These are phyloP conservation scores for Unio pictorum DNA, from an alignment of 2,888 invertebrate species.

Conservation along the genomic window DNA sequence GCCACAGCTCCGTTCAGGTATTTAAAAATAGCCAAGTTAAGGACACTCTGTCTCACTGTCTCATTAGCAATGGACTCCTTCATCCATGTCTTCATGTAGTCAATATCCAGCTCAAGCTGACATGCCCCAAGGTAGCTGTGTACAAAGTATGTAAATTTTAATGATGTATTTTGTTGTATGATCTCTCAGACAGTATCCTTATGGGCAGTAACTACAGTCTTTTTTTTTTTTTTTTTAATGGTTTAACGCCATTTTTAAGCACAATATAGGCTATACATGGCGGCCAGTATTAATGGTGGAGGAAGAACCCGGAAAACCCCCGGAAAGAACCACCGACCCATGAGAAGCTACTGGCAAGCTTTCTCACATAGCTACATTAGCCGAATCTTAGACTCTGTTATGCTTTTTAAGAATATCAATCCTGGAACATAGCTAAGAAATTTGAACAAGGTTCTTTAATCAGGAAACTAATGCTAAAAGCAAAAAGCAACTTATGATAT, in stretches of 20 bases:
- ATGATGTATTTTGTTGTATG: neutral
- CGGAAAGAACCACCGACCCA: too few species aligned
- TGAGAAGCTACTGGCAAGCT: too few species aligned
- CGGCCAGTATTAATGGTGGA: too few species aligned
- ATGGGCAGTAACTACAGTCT: neutral
- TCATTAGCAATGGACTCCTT: constrained; percentile 44
- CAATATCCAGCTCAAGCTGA: constrained; percentile 65
- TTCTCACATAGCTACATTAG: too few species aligned
- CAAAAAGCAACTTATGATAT: too few species aligned
- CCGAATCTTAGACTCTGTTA: too few species aligned
- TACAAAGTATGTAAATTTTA: constrained; percentile 3
- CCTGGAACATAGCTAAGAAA: neutral
- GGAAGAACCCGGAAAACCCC: too few species aligned
- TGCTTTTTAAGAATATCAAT: too few species aligned
- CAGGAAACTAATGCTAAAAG: neutral
- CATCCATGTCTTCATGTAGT: constrained; percentile 57
- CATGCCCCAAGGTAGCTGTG: constrained; percentile 66
- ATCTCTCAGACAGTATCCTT: neutral
- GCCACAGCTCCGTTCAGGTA: constrained; percentile 59
- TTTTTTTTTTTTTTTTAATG: too few species aligned
- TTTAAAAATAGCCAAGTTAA: constrained; percentile 62
- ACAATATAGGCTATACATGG: too few species aligned
- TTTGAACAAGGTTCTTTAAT: neutral
- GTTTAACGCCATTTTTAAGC: too few species aligned
- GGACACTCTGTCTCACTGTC: constrained; percentile 59